These are phyloP conservation scores for Phoebastria nigripes DNA, from an alignment of 2,797 vertebrate genomes.

Conservation along the genomic window DNA sequence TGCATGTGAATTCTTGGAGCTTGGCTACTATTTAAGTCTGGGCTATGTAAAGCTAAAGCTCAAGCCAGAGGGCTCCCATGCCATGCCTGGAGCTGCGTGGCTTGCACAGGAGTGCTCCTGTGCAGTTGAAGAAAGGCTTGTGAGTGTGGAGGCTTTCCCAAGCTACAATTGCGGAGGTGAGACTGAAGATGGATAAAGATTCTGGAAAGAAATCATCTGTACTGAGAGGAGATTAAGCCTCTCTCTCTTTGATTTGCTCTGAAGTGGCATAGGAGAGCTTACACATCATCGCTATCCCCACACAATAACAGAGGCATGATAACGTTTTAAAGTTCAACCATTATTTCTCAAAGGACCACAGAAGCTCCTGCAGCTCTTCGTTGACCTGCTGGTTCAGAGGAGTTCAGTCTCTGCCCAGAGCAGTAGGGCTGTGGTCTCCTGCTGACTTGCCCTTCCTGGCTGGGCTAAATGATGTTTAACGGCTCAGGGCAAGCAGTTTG, in stretches of 20 bases:
- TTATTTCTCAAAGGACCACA: neutral
- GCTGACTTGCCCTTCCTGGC: neutral
- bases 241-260: neutral
- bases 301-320: neutral
- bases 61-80: neutral
- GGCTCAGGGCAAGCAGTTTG: neutral
- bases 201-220: neutral
- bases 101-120: neutral
- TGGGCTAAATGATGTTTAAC: neutral
- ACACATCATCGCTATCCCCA: rapidly evolving
- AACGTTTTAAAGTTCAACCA: neutral
- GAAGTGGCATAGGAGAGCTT: neutral
- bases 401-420: neutral
- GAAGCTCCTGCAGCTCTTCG: neutral
- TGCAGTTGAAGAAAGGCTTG: neutral
- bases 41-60: neutral
- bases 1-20: neutral
- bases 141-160: neutral
- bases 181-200: neutral
- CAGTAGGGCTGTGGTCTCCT: neutral
- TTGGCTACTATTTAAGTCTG: neutral
- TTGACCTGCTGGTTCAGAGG: neutral
- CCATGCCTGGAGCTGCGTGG: neutral
- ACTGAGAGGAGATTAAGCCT: neutral
- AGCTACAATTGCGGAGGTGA: neutral